Base-by-base conservation (phyloP, 2,888 invertebrate genomes). In the Kuschelorhynchus macadamiae region DNA sequence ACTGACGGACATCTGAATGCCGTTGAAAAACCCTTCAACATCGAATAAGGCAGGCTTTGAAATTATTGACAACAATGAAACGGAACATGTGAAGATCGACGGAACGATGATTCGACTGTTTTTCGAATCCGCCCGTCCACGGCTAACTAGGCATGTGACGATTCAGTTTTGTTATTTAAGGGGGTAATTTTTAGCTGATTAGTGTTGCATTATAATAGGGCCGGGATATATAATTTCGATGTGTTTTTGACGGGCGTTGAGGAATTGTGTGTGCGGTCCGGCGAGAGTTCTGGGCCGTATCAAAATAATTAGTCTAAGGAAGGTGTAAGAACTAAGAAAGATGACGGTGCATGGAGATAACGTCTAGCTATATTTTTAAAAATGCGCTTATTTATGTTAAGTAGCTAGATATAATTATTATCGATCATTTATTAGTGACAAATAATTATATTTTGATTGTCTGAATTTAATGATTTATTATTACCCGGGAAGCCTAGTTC, bases 1-100 rank as follows among this genome's bases (percentile, higher is more conserved):
- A 76, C 76, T 80, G 81, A 81, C 78, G 76, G 81, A 81, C 80
- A 76, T 75, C 71, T 81, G 79, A 81, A 81, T 81, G 73, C 75
- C 70, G 30, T 25, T 52, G 44, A 41, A 47, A 41, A 61, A 39
- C 57, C 70, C 57, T 74, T 76, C 80, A 81, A 79, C 79, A 79
- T 77, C 79, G 77, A 76, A 72, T 79, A 76, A 80, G 79, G 78
- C 74, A 75, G 76, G 70, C 77, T 77, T 79, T 79, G 78, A 78
- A 78, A 79, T 75, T 74, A 76, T 76, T 74, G 74, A 74, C 77
- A 79, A 80, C 79, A 80, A 81, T 79, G 76, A 75, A 74, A 63
- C 68, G 68, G 74, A 78, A 78, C 78, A 78, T 77, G 76, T 76
- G 76, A 76, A 77, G 78, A 78, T 77, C 75, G 77, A 74, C 68